Conservation (phyloP, 2,888 invertebrate species). For the Therioaphis trifolii region DNA sequence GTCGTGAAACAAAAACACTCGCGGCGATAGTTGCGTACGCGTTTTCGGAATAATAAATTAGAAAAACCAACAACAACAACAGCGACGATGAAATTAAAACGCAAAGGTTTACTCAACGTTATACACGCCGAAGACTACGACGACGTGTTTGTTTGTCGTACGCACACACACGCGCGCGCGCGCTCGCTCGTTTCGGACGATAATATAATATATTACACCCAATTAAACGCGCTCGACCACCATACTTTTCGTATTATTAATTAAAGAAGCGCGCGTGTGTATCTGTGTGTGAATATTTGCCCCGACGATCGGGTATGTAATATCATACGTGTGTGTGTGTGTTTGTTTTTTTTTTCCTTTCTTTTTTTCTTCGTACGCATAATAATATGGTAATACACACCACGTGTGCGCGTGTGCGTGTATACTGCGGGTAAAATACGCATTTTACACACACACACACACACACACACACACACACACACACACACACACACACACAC, state of each 20-base stretch:
- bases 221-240: conserved; percentile 38
- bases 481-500: too few relatives aligned
- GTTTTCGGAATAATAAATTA: too few relatives aligned
- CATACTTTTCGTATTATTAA: conserved; percentile 29
- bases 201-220: not conserved
- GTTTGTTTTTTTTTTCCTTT: not conserved
- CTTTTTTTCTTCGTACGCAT: not conserved
- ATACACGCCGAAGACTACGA: not conserved
- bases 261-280: conserved; percentile 1
- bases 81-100: too few relatives aligned
- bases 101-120: too few relatives aligned
- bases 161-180: not conserved
- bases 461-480: too few relatives aligned
- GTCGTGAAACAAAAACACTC: too few relatives aligned
- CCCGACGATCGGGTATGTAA: not conserved
- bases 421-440: too few relatives aligned
- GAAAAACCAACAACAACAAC: too few relatives aligned
- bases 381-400: not conserved
- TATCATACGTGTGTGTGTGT: not conserved
- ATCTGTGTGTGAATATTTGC: not conserved
- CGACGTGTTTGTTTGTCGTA: not conserved
- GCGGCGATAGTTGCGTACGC: too few relatives aligned
- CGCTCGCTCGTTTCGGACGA: not conserved
- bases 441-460: too few relatives aligned
- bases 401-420: not conserved